Evolutionary conservation across 2,888 invertebrate genomes (phyloP).

Genomic region (Pharmacophagus antenor): DNA sequence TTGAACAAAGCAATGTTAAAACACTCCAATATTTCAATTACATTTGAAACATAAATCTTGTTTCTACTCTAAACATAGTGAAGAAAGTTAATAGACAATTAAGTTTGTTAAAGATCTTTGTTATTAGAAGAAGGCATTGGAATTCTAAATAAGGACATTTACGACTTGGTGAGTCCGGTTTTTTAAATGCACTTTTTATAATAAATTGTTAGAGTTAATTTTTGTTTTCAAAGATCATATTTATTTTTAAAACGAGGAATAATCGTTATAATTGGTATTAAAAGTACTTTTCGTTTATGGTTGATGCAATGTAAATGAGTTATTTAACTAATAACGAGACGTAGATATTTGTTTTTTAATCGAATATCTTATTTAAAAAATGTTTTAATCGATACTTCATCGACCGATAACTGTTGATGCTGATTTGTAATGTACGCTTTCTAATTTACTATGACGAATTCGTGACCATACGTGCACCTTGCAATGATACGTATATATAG

Average conservation of each 20-base stretch:
- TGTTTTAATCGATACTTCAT: constrained; percentile 13
- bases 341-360: neutral
- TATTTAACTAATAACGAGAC: too few relatives aligned
- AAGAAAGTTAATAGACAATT: constrained; percentile 1
- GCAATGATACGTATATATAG: neutral
- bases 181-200: constrained; percentile 4
- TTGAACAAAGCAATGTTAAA: constrained; percentile 25
- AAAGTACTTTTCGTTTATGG: neutral
- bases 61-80: neutral
- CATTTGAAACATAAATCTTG: constrained; percentile 8
- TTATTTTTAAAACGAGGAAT: neutral
- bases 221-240: neutral
- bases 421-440: constrained; percentile 62
- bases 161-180: constrained; percentile 22
- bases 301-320: too few relatives aligned
- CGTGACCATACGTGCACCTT: constrained; percentile 42
- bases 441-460: constrained; percentile 74
- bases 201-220: neutral
- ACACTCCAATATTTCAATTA: neutral
- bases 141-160: constrained; percentile 18
- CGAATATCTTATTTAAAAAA: neutral
- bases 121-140: constrained; percentile 13
- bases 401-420: constrained; percentile 18
- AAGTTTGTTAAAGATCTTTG: neutral
- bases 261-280: neutral